These are phyloP conservation scores for Lepidochrysops patricia DNA, from an alignment of 2,888 invertebrate species.

Conservation along the genomic window DNA sequence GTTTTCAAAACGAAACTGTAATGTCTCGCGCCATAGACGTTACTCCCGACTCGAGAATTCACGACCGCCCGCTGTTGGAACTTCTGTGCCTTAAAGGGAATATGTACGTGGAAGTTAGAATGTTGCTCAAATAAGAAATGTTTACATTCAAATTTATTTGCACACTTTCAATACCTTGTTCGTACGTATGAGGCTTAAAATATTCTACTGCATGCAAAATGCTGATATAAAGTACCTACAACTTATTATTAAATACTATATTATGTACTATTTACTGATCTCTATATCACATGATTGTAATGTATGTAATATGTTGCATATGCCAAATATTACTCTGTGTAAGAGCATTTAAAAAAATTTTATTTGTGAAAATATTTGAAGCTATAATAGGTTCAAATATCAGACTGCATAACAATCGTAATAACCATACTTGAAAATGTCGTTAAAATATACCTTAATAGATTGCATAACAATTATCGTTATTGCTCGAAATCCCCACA, in stretches of 20 bases:
- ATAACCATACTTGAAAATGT: too few species aligned
- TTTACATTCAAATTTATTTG: slow-evolving; percentile 23
- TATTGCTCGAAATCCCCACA: not conserved
- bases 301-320: too few species aligned
- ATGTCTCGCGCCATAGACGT: slow-evolving; percentile 22
- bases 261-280: too few species aligned
- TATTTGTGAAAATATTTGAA: too few species aligned
- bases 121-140: slow-evolving; percentile 28
- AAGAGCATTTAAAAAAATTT: too few species aligned
- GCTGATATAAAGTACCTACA: too few species aligned
- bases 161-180: slow-evolving; percentile 1
- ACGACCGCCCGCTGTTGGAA: slow-evolving; percentile 51
- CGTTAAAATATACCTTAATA: not conserved
- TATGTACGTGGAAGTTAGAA: slow-evolving; percentile 37
- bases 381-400: too few species aligned
- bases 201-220: not conserved
- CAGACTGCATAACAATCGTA: too few species aligned
- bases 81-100: slow-evolving; percentile 39
- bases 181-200: not conserved
- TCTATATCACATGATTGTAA: too few species aligned
- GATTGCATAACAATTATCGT: not conserved
- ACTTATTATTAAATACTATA: too few species aligned
- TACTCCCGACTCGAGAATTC: slow-evolving; percentile 45
- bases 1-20: slow-evolving; percentile 13
- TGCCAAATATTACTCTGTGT: too few species aligned